These are phyloP conservation scores for Crematogaster levior DNA, from an alignment of 2,888 invertebrate genomes.

Conservation along the genomic window DNA sequence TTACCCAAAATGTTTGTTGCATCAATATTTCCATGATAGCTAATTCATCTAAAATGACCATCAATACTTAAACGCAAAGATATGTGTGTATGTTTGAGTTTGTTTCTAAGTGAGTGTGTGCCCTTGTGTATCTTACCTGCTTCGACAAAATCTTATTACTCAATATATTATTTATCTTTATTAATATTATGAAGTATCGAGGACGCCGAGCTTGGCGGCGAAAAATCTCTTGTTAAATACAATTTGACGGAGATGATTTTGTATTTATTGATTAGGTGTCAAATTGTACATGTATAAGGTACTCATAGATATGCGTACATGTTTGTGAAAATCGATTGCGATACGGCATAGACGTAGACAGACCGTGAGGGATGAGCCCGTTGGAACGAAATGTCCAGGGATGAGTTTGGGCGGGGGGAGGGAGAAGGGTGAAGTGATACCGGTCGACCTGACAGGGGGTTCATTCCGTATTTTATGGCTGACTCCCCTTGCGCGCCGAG, in stretches of 20 bases:
- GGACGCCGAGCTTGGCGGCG: too few species aligned
- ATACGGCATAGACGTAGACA: conserved; percentile 62
- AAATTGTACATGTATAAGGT: conserved; percentile 56
- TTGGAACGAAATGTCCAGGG: conserved; percentile 63
- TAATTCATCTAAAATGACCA: conserved; percentile 23
- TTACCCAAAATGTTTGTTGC: conserved; percentile 39
- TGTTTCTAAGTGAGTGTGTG: background rate
- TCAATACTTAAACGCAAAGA: conserved; percentile 6
- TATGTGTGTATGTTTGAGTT: background rate
- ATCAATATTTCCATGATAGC: conserved; percentile 16
- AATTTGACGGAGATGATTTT: background rate
- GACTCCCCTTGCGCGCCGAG: conserved; percentile 72
- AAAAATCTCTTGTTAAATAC: background rate
- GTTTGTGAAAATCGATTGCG: conserved; percentile 70
- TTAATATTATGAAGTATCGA: background rate
- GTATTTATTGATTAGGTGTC: conserved; percentile 11
- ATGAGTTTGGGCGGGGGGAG: conserved; percentile 51
- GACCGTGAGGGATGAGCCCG: conserved; percentile 55
- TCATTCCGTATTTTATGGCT: conserved; percentile 84
- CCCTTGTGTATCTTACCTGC: background rate
- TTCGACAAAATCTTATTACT: background rate
- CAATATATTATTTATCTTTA: background rate
- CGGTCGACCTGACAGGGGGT: conserved; percentile 74
- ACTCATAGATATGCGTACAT: conserved; percentile 44
- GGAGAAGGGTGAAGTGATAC: conserved; percentile 53